Base-by-base conservation (phyloP, 1,140 invertebrate genomes). In the Cheumatopsyche charites region DNA sequence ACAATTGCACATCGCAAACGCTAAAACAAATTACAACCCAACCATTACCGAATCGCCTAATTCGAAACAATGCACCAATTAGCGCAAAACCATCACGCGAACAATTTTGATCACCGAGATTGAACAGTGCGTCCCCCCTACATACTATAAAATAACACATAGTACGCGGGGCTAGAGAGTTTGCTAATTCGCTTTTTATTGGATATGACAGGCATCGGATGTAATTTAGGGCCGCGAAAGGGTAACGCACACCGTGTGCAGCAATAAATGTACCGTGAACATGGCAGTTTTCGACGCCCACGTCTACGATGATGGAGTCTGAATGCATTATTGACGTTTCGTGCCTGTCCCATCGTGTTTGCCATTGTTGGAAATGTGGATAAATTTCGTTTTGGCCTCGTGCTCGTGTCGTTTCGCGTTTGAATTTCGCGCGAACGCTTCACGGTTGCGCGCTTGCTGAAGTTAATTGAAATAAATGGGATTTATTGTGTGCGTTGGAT, bases 101-200 rank as follows among this genome's bases (percentile, higher is more conserved):
- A 36, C 29, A 36, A 36, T 62, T 62, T 62, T 36, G 23, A 62
- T 62, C 25, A 62, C 19, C 47, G 47, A 52, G 47, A 52, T 52
- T 52, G 47, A 52, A 52, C 19, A 52, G 19, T 17, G 47, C 19
- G 9, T 52, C 47, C 47, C 47, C 29, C 29, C 29, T 36, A 36
- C 29, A 36, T 3, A 3, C 29, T 9, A 36, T 4, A 36, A 36
- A n/a, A n/a, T n/a, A n/a, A n/a, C n/a, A n/a, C n/a, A n/a, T n/a
- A n/a, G n/a, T n/a, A 36, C 29, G 47, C 9, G 19, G 47, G 15
- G 47, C 9, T 58, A 19, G 55, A 26, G 19, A 61, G 66, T 72
- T 74, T 67, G 63, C 70, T 75, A 72, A 75, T 75, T 72, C 66
- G 21, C 43, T 75, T 72, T 75, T 75, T 75, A 75, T 75, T 75